Conservation (phyloP, 2,113 vertebrate genomes). For the Melanostigma gelatinosum region DNA sequence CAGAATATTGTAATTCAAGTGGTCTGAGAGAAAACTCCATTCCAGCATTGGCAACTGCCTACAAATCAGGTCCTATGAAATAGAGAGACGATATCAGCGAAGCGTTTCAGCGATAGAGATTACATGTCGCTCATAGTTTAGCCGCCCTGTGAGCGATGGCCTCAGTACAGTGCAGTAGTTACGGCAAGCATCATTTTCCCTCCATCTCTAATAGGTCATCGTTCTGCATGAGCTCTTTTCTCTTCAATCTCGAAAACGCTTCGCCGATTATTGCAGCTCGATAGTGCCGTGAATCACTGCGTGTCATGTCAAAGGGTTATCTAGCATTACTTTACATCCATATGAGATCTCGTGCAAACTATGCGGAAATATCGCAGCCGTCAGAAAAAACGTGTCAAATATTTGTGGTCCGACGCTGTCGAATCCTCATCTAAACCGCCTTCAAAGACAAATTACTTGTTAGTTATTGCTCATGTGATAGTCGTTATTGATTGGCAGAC, state of each 20-base stretch:
- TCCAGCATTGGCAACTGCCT: background rate
- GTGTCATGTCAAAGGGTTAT: background rate
- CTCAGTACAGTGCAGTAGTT: too few relatives aligned
- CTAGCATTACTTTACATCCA: background rate
- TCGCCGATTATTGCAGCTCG: background rate
- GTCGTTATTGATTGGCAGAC: slow-evolving; percentile 14
- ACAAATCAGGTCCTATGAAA: background rate
- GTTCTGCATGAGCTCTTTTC: background rate
- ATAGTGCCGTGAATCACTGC: too few relatives aligned
- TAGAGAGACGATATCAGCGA: too few relatives aligned
- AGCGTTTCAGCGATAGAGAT: too few relatives aligned
- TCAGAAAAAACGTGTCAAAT: slow-evolving; percentile 25
- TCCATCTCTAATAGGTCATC: background rate
- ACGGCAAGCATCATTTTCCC: too few relatives aligned
- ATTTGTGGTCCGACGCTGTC: slow-evolving; percentile 28
- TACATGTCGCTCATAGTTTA: too few relatives aligned
- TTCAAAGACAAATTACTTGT: slow-evolving; percentile 7
- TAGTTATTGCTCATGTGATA: slow-evolving; percentile 6
- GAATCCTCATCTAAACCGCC: slow-evolving; percentile 6
- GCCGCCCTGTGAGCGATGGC: too few relatives aligned
- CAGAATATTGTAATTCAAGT: background rate
- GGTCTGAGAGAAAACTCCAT: background rate
- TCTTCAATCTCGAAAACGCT: background rate
- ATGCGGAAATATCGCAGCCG: slow-evolving; percentile 38
- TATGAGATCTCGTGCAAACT: slow-evolving; percentile 8